Evolutionary conservation across 2,888 invertebrate species (phyloP), one percentile per base, ranked within the genome.

Genomic region (Aphidius colemani): DNA sequence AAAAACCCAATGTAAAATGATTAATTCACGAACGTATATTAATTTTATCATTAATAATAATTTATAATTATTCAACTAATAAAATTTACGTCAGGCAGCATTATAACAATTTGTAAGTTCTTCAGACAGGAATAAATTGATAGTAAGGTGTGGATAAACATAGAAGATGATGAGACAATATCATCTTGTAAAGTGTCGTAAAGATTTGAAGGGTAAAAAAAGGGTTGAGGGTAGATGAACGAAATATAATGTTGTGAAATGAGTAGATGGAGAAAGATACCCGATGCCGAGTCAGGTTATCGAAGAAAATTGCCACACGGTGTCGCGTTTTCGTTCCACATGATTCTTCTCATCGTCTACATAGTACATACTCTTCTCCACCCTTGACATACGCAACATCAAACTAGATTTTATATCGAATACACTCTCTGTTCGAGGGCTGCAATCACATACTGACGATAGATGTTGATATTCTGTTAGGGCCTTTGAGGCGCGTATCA

Each of bases 401-500:
- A 30, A 30, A 30, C 30, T 30, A 30, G 30, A 30, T 30, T 30
- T 30, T 30, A 30, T 30, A 30, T 30, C 5, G 30, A 5, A 30
- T 30, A 30, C 30, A 30, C 30, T 30, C 30, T 30, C 30, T 30
- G 30, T 30, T 30, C 5, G 51, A 53, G 62, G 61, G 61, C 66
- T 66, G 69, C 69, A 71, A 75, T 75, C 71, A 77, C 75, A 69
- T 69, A 67, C 59, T 72, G 69, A 74, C 73, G 73, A 75, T 69
- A 73, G 70, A 71, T 77, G 75, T 74, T 75, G 72, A 75, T 76
- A 71, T 69, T 45, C 53, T 53, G 39, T 46, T 30, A 53, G 53
- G 46, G 61, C 59, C 60, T 45, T 66, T 62, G 67, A 66, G 67
- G 66, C 62, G 59, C 66, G 64, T 30, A 30, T 70, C 71, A 66